Conservation (phyloP, 2,113 vertebrate genomes). For the Fulmarus glacialis region DNA sequence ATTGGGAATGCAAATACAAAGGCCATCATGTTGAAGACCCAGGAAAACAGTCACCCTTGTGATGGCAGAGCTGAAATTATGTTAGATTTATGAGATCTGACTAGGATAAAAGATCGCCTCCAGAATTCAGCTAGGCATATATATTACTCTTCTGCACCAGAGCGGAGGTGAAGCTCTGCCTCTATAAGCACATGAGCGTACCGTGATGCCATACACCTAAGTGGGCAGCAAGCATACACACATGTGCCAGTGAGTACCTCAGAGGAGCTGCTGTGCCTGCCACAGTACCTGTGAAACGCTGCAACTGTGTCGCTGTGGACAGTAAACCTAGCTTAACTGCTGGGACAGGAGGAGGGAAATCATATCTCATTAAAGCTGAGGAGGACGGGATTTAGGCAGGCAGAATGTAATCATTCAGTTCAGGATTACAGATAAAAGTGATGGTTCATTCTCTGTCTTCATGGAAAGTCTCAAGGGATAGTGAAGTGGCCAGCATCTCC, state of each 20-base stretch:
- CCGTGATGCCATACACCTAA: rapidly evolving
- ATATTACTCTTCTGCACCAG: background rate
- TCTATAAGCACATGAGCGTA: too few relatives aligned
- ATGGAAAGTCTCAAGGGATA: background rate
- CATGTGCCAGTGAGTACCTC: background rate
- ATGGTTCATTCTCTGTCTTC: background rate
- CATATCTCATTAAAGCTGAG: background rate
- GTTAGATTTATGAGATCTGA: background rate
- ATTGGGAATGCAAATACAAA: background rate
- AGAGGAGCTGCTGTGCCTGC: background rate
- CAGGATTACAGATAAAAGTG: background rate
- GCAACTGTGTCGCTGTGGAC: rapidly evolving
- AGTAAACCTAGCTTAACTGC: background rate
- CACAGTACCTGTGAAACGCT: background rate
- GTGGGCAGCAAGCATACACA: background rate
- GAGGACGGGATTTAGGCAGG: background rate
- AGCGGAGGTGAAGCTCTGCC: background rate
- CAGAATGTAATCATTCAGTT: background rate
- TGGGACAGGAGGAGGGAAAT: background rate
- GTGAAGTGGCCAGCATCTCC: background rate
- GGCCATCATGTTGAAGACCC: background rate
- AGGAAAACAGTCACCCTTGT: background rate
- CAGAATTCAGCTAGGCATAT: background rate
- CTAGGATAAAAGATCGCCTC: background rate
- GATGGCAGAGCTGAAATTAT: background rate